These are phyloP conservation scores for Xenopus laevis DNA, from an alignment of 2,113 vertebrate genomes.

Conservation along the genomic window DNA sequence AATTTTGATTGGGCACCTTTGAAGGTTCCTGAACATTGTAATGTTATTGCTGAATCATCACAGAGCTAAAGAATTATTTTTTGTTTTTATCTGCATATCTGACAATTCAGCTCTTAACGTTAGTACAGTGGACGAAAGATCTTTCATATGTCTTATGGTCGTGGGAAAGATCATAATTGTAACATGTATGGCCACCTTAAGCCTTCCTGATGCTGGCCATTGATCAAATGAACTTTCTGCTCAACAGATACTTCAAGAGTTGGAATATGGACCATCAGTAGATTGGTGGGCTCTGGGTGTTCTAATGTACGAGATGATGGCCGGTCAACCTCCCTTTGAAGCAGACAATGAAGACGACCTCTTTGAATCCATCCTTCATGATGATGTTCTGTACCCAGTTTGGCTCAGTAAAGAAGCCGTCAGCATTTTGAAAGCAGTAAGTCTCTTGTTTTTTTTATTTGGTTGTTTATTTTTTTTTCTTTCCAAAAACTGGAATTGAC, in stretches of 20 bases:
- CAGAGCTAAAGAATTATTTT: no score
- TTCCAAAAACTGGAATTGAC: slow-evolving; percentile 51
- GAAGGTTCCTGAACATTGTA: no score
- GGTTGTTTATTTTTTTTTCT: slow-evolving; percentile 16
- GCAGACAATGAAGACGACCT: slow-evolving; percentile 96
- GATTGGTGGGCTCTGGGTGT: slow-evolving; percentile 98
- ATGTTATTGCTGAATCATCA: no score
- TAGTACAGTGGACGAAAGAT: no score
- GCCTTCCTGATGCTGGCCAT: no score
- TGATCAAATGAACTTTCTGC: not conserved
- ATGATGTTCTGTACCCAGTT: slow-evolving; percentile 95
- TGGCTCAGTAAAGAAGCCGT: slow-evolving; percentile 98
- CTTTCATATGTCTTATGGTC: no score
- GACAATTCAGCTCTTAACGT: no score
- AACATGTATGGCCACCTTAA: no score
- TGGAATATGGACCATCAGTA: slow-evolving; percentile 92
- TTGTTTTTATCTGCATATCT: no score
- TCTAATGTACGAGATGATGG: slow-evolving; percentile 99
- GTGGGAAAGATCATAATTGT: no score
- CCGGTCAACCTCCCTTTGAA: slow-evolving; percentile 94
- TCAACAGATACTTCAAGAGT: slow-evolving; percentile 88
- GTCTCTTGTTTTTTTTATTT: slow-evolving; percentile 43
- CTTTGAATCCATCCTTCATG: slow-evolving; percentile 95
- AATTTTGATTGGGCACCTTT: no score
- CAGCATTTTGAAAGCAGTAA: slow-evolving; percentile 92